phyloP scores from a whole-genome alignment of 1,140 invertebrate species.

The Platorchestia sp. region DNA sequence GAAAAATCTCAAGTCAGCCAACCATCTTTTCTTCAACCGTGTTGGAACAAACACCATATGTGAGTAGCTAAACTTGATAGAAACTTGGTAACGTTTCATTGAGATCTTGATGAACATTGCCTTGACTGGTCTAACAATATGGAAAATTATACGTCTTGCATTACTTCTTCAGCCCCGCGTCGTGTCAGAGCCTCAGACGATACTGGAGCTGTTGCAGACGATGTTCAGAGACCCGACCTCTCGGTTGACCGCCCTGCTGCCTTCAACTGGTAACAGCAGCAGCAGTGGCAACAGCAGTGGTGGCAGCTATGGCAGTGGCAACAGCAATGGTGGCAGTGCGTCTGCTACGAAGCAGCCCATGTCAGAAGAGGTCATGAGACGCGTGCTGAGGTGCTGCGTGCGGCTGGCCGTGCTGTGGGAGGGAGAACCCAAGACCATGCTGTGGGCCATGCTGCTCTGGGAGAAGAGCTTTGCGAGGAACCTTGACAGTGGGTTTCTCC shows the following conservation, averaged over 20 bases:
- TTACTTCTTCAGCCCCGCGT: not conserved
- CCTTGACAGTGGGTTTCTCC: slow-evolving; percentile 64
- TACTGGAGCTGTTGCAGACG: slow-evolving; percentile 2
- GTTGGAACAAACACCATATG: too few species aligned
- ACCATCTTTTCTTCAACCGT: too few species aligned
- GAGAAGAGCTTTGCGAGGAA: slow-evolving; percentile 64
- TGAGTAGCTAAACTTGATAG: too few species aligned
- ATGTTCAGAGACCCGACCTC: not conserved
- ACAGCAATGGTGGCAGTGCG: not conserved
- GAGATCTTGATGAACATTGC: not conserved
- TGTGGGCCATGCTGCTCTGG: slow-evolving; percentile 65
- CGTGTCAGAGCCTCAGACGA: not conserved
- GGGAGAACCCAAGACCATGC: slow-evolving; percentile 58
- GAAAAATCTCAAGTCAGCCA: too few species aligned
- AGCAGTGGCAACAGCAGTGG: slow-evolving; percentile 45
- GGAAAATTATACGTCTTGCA: not conserved
- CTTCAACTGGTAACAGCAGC: not conserved
- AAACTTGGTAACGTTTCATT: not conserved
- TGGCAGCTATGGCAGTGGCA: not conserved
- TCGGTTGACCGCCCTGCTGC: not conserved
- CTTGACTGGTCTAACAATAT: not conserved
- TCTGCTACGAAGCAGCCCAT: not conserved
- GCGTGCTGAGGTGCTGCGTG: slow-evolving; percentile 61
- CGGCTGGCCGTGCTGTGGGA: slow-evolving; percentile 59
- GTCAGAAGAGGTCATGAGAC: slow-evolving; percentile 64